Conservation (phyloP, 1,140 invertebrate genomes). For the Thaumetopoea pityocampa region DNA sequence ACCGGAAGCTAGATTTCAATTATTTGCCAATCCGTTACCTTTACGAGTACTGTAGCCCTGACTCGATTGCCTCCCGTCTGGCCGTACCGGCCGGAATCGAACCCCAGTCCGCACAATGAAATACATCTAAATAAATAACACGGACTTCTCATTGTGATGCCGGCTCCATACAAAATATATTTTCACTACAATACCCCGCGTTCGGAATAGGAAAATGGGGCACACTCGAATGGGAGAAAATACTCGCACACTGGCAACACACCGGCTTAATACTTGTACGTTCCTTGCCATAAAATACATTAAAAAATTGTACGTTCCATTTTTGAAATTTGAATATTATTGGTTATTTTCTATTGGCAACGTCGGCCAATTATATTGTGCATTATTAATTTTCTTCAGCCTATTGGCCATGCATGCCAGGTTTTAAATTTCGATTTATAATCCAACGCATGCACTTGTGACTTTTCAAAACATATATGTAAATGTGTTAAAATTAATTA, state of each 20-base stretch:
- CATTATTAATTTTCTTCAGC: too few relatives aligned
- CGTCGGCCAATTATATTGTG: slow-evolving; percentile 13
- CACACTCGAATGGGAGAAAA: slow-evolving; percentile 38
- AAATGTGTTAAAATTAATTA: too few relatives aligned
- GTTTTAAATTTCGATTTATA: too few relatives aligned
- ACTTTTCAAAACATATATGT: too few relatives aligned
- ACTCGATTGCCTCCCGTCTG: slow-evolving; percentile 47
- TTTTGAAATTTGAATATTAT: slow-evolving; percentile 27
- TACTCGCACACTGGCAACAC: slow-evolving; percentile 33
- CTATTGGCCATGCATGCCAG: too few relatives aligned
- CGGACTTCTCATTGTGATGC: slow-evolving; percentile 47
- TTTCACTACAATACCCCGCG: slow-evolving; percentile 39
- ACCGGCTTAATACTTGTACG: slow-evolving; percentile 25
- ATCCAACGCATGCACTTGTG: too few relatives aligned
- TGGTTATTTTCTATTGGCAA: slow-evolving; percentile 10
- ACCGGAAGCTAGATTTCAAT: slow-evolving; percentile 44
- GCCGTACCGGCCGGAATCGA: slow-evolving; percentile 39
- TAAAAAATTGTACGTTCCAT: too few relatives aligned
- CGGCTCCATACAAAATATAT: slow-evolving; percentile 54
- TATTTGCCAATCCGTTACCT: slow-evolving; percentile 53
- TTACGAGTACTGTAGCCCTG: slow-evolving; percentile 25
- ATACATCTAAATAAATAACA: slow-evolving; percentile 61
- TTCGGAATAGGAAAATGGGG: slow-evolving; percentile 39
- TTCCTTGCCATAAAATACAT: too few relatives aligned
- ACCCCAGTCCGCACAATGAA: slow-evolving; percentile 41